Percentiles rank a stretch among this genome's conserved stretches.
Evolutionary conservation across 2,888 invertebrate species (phyloP).

Genomic region (Oxycera nigricornis): DNA sequence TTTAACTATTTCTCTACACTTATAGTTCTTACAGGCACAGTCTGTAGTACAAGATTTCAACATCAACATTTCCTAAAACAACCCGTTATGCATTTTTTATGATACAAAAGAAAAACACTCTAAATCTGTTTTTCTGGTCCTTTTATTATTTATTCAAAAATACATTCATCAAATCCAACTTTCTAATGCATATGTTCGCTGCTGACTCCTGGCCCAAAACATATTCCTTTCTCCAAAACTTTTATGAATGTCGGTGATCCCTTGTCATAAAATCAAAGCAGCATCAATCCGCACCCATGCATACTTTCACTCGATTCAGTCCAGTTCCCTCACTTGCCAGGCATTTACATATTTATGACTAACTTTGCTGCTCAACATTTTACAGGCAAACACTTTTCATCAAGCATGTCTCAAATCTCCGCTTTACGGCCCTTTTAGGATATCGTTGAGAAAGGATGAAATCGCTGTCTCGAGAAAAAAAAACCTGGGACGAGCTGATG

Average conservation of each 20-base stretch:
- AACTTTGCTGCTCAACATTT: constrained; percentile 15
- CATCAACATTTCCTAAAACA: no score
- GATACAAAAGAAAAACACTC: no score
- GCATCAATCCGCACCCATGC: background rate
- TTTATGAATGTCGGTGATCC: background rate
- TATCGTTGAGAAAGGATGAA: background rate
- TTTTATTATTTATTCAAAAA: background rate
- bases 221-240: background rate
- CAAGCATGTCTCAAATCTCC: background rate
- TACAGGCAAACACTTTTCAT: constrained; percentile 25
- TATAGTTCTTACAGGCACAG: no score
- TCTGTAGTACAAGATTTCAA: no score
- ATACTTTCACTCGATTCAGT: background rate
- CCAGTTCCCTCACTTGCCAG: background rate
- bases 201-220: no score
- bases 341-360: constrained; percentile 24
- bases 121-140: no score
- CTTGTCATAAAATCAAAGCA: background rate
- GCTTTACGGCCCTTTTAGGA: background rate
- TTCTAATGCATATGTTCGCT: background rate
- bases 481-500: background rate
- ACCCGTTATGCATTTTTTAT: no score
- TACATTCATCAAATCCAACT: background rate
- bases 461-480: background rate
- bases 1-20: no score